Percentiles rank a stretch among this genome's conserved stretches.
These are phyloP conservation scores for Thalassarche chlororhynchos DNA, from an alignment of 2,113 vertebrate genomes.

Conservation along the genomic window DNA sequence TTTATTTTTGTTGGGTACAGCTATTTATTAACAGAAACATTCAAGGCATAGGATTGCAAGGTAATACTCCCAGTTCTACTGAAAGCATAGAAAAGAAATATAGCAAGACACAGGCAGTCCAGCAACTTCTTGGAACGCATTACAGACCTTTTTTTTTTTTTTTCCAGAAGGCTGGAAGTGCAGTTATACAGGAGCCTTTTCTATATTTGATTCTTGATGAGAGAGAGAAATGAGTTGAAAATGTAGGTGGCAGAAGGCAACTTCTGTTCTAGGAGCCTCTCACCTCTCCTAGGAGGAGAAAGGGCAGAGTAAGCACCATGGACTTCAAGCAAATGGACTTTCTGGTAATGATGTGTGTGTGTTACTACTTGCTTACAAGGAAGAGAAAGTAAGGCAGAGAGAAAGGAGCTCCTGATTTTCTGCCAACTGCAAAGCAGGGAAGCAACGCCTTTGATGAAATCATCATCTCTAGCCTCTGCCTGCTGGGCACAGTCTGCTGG, in stretches of 20 bases:
- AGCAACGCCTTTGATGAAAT: background rate
- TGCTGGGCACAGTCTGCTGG: constrained; percentile 10
- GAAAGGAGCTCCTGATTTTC: background rate
- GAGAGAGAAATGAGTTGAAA: background rate
- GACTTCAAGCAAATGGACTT: background rate
- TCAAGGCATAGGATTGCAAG: background rate
- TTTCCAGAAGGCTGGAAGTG: background rate
- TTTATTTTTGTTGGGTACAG: background rate
- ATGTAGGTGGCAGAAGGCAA: background rate
- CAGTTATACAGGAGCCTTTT: background rate
- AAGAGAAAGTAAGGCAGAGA: background rate
- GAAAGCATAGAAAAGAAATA: background rate
- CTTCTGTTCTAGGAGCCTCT: background rate
- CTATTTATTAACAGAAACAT: background rate
- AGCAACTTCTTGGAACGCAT: background rate
- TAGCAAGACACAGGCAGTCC: background rate
- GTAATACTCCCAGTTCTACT: background rate
- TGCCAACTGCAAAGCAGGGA: background rate
- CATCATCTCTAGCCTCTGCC: background rate
- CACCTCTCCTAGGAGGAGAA: background rate
- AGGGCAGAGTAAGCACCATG: background rate
- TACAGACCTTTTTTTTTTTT: background rate
- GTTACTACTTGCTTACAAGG: background rate
- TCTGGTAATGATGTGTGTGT: background rate
- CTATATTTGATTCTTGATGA: background rate